phyloP scores from a whole-genome alignment of 2,888 invertebrate genomes.

The Tinea semifulvella region DNA sequence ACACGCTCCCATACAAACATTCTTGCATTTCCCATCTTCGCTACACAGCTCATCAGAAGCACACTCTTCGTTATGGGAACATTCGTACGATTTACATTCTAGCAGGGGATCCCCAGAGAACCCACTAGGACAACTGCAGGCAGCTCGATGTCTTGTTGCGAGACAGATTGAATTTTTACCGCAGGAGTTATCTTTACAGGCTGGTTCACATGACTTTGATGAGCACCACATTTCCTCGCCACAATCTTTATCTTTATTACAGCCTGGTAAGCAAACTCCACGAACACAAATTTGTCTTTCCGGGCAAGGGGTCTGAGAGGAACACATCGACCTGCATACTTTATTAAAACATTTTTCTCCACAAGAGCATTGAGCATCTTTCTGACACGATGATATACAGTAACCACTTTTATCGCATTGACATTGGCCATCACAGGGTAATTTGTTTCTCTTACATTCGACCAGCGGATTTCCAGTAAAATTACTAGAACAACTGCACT shows the following conservation, averaged over 20 bases:
- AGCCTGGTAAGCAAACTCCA: conserved; percentile 81
- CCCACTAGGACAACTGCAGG: conserved; percentile 89
- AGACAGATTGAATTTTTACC: conserved; percentile 84
- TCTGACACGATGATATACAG: conserved; percentile 75
- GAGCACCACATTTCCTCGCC: conserved; percentile 79
- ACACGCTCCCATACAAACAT: conserved; percentile 84
- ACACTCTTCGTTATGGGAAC: conserved; percentile 79
- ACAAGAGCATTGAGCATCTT: conserved; percentile 77
- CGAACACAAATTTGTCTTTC: conserved; percentile 80
- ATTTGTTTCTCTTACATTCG: conserved; percentile 76
- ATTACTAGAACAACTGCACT: conserved; percentile 85
- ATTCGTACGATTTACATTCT: conserved; percentile 80
- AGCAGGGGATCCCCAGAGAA: conserved; percentile 82
- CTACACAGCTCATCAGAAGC: conserved; percentile 80
- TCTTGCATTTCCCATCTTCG: conserved; percentile 74
- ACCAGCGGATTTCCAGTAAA: conserved; percentile 84
- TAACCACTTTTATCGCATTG: conserved; percentile 85
- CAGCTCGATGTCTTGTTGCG: conserved; percentile 80
- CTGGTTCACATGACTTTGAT: conserved; percentile 71
- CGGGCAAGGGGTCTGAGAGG: conserved; percentile 72
- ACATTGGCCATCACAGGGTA: conserved; percentile 78
- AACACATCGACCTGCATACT: conserved; percentile 79
- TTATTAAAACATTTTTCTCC: conserved; percentile 81
- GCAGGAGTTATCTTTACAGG: conserved; percentile 76
- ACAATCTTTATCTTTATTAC: conserved; percentile 82